Percentiles rank a stretch among this genome's conserved stretches.
Evolutionary conservation across 2,888 invertebrate genomes (phyloP).

Genomic region (Morpho helenor): DNA sequence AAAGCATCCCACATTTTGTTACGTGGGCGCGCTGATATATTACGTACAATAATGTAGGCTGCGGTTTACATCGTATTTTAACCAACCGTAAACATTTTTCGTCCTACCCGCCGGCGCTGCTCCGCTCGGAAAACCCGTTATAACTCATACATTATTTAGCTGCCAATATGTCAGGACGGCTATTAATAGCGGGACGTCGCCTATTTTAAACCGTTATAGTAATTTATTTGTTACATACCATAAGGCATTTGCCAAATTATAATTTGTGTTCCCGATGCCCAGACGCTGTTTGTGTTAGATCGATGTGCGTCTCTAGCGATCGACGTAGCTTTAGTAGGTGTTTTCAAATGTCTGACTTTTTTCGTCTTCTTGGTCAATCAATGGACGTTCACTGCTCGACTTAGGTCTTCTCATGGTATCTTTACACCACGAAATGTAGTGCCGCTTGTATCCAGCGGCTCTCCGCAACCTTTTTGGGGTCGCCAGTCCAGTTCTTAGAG

Average conservation of each 20-base stretch:
- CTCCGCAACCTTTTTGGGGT: no score
- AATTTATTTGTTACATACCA: not conserved
- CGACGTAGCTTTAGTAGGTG: no score
- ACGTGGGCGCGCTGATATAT: slow-evolving; percentile 27
- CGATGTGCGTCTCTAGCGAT: no score
- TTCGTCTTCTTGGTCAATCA: no score
- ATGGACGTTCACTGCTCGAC: no score
- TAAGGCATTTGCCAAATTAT: slow-evolving; percentile 4
- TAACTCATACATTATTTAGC: slow-evolving; percentile 17
- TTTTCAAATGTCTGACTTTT: no score
- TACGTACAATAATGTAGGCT: slow-evolving; percentile 30
- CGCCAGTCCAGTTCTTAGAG: no score
- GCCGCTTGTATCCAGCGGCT: no score
- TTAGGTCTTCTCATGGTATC: no score
- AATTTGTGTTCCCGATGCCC: not conserved
- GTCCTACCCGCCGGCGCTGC: slow-evolving; percentile 6
- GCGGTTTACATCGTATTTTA: slow-evolving; percentile 33
- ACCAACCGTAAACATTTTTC: slow-evolving; percentile 29
- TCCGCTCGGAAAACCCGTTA: slow-evolving; percentile 9
- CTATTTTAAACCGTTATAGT: slow-evolving; percentile 8
- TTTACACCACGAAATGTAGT: no score
- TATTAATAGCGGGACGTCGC: slow-evolving; percentile 15
- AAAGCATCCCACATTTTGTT: no score
- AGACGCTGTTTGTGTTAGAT: not conserved
- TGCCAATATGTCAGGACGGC: slow-evolving; percentile 17